A percentile compares a stretch with the other conserved stretches of the same genome.
Evolutionary conservation across 2,113 vertebrate species (phyloP).

Genomic region (Sclerurus mexicanus): DNA sequence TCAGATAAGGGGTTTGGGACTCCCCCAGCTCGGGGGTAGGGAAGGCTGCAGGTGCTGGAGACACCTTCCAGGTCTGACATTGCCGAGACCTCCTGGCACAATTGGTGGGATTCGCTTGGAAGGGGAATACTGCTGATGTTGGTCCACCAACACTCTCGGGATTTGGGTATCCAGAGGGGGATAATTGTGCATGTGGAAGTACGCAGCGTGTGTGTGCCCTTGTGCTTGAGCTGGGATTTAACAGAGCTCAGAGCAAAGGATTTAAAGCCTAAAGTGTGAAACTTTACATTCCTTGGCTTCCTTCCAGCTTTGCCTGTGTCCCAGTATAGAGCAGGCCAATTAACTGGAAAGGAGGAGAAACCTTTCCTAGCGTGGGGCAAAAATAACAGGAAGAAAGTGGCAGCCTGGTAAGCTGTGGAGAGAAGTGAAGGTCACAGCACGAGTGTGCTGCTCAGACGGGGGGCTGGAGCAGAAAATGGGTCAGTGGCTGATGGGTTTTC

Average conservation of each 20-base stretch:
- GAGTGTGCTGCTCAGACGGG: background rate
- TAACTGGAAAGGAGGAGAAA: background rate
- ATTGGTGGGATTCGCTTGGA: accelerated
- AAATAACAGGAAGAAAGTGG: background rate
- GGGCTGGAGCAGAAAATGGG: background rate
- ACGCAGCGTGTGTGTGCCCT: accelerated
- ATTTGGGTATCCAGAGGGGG: background rate
- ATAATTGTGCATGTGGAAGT: accelerated
- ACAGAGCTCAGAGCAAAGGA: background rate
- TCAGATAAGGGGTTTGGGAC: background rate
- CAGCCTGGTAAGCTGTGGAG: background rate
- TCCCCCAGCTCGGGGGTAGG: accelerated
- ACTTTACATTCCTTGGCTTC: background rate
- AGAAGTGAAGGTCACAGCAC: background rate
- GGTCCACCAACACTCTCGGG: background rate
- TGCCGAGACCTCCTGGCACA: accelerated
- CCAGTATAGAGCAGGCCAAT: background rate
- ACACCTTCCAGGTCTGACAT: background rate
- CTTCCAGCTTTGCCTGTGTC: background rate
- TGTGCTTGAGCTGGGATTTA: background rate
- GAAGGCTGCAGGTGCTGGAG: background rate
- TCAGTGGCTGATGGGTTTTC: background rate
- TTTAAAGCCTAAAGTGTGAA: background rate
- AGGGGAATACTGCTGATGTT: accelerated
- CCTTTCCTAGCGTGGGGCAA: background rate